Conservation (phyloP, 2,888 invertebrate genomes). For the Mactromeris polynyma region DNA sequence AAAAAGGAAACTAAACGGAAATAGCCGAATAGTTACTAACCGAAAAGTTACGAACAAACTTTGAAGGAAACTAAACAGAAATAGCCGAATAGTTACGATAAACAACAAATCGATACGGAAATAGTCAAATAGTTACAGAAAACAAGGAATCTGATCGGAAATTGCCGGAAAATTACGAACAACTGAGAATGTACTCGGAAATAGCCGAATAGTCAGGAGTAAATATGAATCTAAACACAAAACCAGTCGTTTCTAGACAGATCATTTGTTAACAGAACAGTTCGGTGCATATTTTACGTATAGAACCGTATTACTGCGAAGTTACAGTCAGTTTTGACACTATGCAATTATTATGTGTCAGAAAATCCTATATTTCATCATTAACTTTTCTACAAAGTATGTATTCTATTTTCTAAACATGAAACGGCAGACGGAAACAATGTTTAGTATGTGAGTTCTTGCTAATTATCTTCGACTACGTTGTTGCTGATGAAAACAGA, state of each 20-base stretch:
- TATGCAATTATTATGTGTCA: constrained; percentile 52
- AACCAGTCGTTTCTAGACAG: not conserved
- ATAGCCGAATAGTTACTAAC: not conserved
- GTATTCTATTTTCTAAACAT: not conserved
- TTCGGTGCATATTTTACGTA: not conserved
- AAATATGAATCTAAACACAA: not conserved
- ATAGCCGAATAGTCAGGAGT: not conserved
- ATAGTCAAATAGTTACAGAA: not conserved
- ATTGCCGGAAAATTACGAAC: not conserved
- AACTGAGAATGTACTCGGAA: not conserved
- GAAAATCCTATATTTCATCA: constrained; percentile 35
- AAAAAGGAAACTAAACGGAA: not conserved
- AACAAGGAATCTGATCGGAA: too few species aligned
- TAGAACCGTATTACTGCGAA: not conserved
- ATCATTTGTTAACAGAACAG: not conserved
- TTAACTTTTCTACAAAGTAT: not conserved
- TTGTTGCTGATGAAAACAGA: not conserved
- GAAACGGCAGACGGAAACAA: not conserved
- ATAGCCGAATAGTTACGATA: not conserved
- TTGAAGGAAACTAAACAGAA: not conserved
- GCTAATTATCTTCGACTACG: not conserved
- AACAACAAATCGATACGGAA: too few species aligned
- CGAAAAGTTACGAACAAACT: not conserved
- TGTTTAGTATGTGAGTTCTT: not conserved
- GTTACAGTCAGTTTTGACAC: constrained; percentile 37